Evolutionary conservation across 2,797 vertebrate genomes (phyloP).

Genomic region (Sebastes wilsoni): DNA sequence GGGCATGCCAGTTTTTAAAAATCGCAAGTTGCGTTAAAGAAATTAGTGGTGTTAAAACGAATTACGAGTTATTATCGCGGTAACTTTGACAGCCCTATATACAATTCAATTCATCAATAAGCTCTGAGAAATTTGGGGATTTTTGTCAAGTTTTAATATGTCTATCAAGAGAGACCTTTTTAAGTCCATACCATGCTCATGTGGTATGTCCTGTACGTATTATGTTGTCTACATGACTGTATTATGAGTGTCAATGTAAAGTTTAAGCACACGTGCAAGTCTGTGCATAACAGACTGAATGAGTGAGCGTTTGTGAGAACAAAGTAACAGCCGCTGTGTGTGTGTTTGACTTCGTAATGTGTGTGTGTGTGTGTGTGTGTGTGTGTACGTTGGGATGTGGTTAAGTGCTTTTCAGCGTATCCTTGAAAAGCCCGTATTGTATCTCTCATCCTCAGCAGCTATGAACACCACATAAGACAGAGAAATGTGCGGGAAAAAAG

Average conservation of each 20-base stretch:
- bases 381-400: constrained; percentile 50
- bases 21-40: too few relatives aligned
- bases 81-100: too few relatives aligned
- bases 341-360: neutral
- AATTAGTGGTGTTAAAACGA: too few relatives aligned
- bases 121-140: neutral
- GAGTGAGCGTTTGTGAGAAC: neutral
- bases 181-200: neutral
- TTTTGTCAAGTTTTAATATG: neutral
- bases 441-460: constrained; percentile 46
- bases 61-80: too few relatives aligned
- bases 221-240: neutral
- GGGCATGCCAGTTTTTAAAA: too few relatives aligned
- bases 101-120: neutral
- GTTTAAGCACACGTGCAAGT: neutral
- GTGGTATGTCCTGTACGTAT: neutral
- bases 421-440: constrained; percentile 49
- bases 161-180: neutral
- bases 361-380: too few relatives aligned
- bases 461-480: constrained; percentile 42
- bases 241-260: neutral
- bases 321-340: neutral
- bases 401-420: constrained; percentile 45
- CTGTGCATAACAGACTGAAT: neutral
- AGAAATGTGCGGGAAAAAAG: constrained; percentile 22